phyloP scores from a whole-genome alignment of 2,888 invertebrate genomes.

The Campoletis raptor region DNA sequence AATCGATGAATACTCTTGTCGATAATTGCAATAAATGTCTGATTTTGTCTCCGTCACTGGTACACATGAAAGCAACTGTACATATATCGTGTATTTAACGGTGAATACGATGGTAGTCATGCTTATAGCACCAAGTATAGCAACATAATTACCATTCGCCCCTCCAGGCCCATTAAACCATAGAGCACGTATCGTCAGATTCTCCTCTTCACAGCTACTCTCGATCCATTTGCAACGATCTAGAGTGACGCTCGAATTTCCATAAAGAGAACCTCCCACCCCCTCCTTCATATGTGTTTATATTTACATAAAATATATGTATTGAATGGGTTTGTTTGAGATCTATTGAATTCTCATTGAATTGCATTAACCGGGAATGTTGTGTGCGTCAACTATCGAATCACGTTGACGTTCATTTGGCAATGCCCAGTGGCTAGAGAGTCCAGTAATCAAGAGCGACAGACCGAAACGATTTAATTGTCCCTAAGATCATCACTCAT shows the following conservation, averaged over 20 bases:
- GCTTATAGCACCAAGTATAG: constrained; percentile 1
- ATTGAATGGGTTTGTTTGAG: constrained; percentile 13
- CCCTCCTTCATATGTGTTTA: neutral
- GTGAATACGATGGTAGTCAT: constrained; percentile 30
- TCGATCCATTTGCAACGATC: constrained; percentile 49
- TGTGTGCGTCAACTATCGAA: constrained; percentile 28
- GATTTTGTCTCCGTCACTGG: constrained; percentile 17
- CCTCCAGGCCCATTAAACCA: constrained; percentile 62
- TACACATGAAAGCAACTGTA: too few relatives aligned
- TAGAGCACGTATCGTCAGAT: constrained; percentile 57
- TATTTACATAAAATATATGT: neutral
- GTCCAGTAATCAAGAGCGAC: constrained; percentile 15
- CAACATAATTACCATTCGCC: constrained; percentile 60
- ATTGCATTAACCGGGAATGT: constrained; percentile 18
- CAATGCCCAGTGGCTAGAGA: constrained; percentile 3
- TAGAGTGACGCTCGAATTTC: constrained; percentile 56
- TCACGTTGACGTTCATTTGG: constrained; percentile 30
- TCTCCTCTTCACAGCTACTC: constrained; percentile 34
- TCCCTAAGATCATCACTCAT: neutral
- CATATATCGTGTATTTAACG: constrained; percentile 20
- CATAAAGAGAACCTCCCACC: constrained; percentile 40
- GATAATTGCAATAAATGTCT: constrained; percentile 70
- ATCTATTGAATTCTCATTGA: constrained; percentile 58
- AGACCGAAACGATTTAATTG: constrained; percentile 28
- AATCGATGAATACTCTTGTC: constrained; percentile 66